Evolutionary conservation across 1,140 invertebrate genomes (phyloP).

Genomic region (Trinorchestia longiramus): DNA sequence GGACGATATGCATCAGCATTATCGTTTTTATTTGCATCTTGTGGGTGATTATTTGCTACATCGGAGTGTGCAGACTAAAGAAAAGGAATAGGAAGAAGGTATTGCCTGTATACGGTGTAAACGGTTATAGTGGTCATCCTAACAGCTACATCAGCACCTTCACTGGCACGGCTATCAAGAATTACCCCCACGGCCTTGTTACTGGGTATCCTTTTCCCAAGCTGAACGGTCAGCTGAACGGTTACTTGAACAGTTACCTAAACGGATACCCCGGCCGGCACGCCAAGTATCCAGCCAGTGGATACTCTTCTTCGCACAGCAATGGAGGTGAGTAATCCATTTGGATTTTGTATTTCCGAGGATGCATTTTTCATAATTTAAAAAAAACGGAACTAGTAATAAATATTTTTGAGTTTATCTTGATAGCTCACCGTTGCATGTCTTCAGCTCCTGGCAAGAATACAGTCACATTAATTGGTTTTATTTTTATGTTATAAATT

Average conservation of each 20-base stretch:
- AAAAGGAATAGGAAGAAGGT: constrained; percentile 57
- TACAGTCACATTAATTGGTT: no score
- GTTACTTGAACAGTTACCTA: neutral
- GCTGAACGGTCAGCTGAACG: neutral
- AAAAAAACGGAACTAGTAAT: no score
- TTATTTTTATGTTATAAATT: no score
- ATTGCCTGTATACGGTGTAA: constrained; percentile 58
- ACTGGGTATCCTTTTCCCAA: neutral
- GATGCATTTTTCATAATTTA: neutral
- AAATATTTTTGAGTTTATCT: no score
- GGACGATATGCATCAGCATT: constrained; percentile 66
- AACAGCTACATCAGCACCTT: constrained; percentile 2
- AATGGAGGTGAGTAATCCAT: constrained; percentile 31
- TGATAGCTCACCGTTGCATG: no score
- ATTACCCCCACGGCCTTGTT: neutral
- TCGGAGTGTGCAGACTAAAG: constrained; percentile 65
- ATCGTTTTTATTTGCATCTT: constrained; percentile 66
- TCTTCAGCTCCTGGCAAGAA: no score
- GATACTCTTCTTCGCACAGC: constrained; percentile 32
- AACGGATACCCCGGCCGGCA: neutral
- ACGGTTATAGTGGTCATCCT: neutral
- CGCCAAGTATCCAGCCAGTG: neutral
- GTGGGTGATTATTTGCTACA: constrained; percentile 67
- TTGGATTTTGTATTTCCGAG: neutral
- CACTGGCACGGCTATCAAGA: neutral